Evolutionary conservation across 1,140 invertebrate species (phyloP).

Genomic region (Drosophila asahinai): DNA sequence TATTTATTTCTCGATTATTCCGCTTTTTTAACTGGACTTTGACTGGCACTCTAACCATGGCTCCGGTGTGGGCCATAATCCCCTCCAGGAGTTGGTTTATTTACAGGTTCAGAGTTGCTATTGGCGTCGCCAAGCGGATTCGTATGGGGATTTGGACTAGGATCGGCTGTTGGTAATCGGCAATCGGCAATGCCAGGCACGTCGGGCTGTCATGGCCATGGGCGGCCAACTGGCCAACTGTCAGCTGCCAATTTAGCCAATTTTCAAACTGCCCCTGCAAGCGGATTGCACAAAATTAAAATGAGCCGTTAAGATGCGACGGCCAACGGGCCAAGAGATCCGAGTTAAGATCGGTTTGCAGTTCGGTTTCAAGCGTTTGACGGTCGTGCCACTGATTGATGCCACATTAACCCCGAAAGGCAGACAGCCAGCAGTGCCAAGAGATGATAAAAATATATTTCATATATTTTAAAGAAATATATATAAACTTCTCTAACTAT

Average conservation of each 20-base stretch:
- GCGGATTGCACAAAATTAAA: slow-evolving; percentile 45
- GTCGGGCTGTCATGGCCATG: slow-evolving; percentile 44
- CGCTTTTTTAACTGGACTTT: neutral
- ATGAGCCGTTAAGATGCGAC: slow-evolving; percentile 63
- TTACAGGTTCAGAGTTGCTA: slow-evolving; percentile 64
- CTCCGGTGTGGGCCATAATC: neutral
- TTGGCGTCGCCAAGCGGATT: slow-evolving; percentile 51
- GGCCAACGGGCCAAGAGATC: slow-evolving; percentile 7
- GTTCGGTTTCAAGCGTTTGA: slow-evolving; percentile 12
- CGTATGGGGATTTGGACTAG: slow-evolving; percentile 4
- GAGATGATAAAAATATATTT: neutral
- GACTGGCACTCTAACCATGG: neutral
- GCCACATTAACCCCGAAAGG: slow-evolving; percentile 35
- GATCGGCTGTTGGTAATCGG: neutral
- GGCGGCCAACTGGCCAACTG: slow-evolving; percentile 27
- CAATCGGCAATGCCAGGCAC: slow-evolving; percentile 50
- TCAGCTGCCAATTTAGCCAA: slow-evolving; percentile 11
- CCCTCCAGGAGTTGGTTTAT: slow-evolving; percentile 19
- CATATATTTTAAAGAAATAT: neutral
- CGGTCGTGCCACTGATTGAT: slow-evolving; percentile 39
- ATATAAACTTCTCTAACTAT: too few species aligned
- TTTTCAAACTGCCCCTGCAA: neutral
- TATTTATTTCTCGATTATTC: too few species aligned
- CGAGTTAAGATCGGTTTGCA: slow-evolving; percentile 19
- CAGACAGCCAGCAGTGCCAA: slow-evolving; percentile 2